Evolutionary conservation across 2,797 vertebrate species (phyloP).

Genomic region (Pseudochromis fuscus): DNA sequence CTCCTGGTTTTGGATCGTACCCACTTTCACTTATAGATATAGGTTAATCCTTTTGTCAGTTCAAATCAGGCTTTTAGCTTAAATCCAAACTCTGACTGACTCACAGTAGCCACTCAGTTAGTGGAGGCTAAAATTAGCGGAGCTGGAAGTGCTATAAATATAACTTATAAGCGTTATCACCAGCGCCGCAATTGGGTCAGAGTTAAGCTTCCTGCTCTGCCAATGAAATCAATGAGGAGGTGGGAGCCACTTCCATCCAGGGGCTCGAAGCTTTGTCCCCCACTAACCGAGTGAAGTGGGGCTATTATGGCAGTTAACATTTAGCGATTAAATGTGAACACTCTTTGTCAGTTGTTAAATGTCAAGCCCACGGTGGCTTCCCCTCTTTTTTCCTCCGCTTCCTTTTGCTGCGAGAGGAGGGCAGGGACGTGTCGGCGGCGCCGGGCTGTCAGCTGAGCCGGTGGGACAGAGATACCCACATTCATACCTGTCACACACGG

Average conservation of each 20-base stretch:
- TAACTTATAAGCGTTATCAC: conserved; percentile 56
- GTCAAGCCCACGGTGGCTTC: conserved; percentile 77
- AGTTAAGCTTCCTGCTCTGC: conserved; percentile 62
- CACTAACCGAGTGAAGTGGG: conserved; percentile 60
- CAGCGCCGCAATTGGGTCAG: conserved; percentile 64
- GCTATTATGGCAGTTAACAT: conserved; percentile 83
- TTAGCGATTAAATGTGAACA: conserved; percentile 84
- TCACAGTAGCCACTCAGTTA: conserved; percentile 37
- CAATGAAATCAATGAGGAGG: conserved; percentile 58
- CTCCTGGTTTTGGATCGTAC: neutral
- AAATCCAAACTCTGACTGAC: conserved; percentile 32
- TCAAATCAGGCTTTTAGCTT: conserved; percentile 20
- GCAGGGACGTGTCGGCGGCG: conserved; percentile 39
- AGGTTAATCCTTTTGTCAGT: conserved; percentile 19
- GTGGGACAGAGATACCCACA: conserved; percentile 55
- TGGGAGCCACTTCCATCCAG: conserved; percentile 49
- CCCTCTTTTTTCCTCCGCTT: conserved; percentile 26
- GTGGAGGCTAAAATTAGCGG: conserved; percentile 51
- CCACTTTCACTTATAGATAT: conserved; percentile 20
- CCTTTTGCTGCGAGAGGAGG: conserved; percentile 30
- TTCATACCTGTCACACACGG: conserved; percentile 63
- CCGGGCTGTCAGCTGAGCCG: conserved; percentile 54
- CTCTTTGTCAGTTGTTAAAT: conserved; percentile 84
- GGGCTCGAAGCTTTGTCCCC: conserved; percentile 61
- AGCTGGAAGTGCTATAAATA: conserved; percentile 59